Percentiles rank a stretch among this genome's conserved stretches.
Evolutionary conservation across 2,113 vertebrate genomes (phyloP).

Genomic region (Lathamus discolor): DNA sequence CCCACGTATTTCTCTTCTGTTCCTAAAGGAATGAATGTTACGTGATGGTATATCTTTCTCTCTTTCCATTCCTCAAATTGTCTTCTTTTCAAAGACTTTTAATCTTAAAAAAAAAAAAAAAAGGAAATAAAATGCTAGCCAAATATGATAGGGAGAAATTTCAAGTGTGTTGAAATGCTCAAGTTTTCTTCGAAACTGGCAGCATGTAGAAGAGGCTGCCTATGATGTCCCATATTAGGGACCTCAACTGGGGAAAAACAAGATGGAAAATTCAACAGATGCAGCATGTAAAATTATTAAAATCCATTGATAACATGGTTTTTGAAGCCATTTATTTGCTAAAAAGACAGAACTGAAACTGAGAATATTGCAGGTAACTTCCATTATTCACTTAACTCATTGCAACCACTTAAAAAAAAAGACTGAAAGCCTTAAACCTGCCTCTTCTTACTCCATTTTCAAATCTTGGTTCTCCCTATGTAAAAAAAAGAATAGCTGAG

Average conservation of each 20-base stretch:
- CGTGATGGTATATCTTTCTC: fast-evolving
- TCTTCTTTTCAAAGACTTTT: not conserved
- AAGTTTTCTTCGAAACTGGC: not conserved
- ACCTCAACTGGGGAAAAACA: not conserved
- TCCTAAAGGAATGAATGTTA: not conserved
- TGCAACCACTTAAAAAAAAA: not conserved
- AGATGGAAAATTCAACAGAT: not conserved
- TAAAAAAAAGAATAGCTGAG: not conserved
- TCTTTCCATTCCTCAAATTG: not conserved
- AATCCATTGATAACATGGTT: not conserved
- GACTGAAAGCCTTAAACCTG: not conserved
- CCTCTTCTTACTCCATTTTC: not conserved
- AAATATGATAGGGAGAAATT: not conserved
- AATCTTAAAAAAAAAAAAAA: not conserved
- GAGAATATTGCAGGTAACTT: not conserved
- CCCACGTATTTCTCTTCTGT: not conserved
- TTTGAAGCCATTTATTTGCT: not conserved
- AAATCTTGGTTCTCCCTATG: fast-evolving
- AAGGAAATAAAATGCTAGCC: not conserved
- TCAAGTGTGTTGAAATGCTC: not conserved
- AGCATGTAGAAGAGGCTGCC: fast-evolving
- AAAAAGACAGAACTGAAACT: not conserved
- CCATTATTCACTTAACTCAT: not conserved
- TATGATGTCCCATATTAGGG: not conserved
- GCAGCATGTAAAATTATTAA: not conserved